Conservation (phyloP, 2,888 invertebrate genomes). For the Cosmia pyralina region DNA sequence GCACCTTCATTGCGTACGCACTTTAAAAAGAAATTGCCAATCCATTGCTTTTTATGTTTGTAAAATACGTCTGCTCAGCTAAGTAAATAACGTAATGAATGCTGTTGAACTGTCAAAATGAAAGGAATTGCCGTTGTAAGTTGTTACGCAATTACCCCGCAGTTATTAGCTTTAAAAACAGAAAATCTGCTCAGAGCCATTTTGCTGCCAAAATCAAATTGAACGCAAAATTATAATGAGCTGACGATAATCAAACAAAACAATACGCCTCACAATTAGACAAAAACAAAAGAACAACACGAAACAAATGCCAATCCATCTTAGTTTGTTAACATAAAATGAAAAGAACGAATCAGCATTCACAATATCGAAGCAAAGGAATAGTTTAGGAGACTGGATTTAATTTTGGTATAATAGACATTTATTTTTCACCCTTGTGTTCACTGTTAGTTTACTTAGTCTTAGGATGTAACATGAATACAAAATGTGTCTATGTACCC, state of each 20-base stretch:
- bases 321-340: conserved; percentile 22
- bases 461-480: no score
- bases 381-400: no score
- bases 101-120: neutral
- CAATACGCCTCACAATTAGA: conserved; percentile 15
- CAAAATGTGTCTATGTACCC: no score
- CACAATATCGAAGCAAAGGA: conserved; percentile 10
- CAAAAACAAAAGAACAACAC: conserved; percentile 23
- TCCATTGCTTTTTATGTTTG: neutral
- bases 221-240: conserved; percentile 5
- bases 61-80: neutral
- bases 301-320: conserved; percentile 25
- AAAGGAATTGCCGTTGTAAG: neutral
- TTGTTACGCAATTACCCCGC: neutral
- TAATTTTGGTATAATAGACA: no score
- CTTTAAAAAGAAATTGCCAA: neutral
- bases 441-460: no score
- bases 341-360: conserved; percentile 21
- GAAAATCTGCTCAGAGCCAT: neutral
- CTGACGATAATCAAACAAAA: conserved; percentile 8
- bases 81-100: neutral
- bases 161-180: neutral
- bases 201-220: neutral
- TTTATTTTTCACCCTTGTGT: no score
- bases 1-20: neutral